Base-by-base conservation (phyloP, 1,140 invertebrate genomes). In the Triops longicaudatus region DNA sequence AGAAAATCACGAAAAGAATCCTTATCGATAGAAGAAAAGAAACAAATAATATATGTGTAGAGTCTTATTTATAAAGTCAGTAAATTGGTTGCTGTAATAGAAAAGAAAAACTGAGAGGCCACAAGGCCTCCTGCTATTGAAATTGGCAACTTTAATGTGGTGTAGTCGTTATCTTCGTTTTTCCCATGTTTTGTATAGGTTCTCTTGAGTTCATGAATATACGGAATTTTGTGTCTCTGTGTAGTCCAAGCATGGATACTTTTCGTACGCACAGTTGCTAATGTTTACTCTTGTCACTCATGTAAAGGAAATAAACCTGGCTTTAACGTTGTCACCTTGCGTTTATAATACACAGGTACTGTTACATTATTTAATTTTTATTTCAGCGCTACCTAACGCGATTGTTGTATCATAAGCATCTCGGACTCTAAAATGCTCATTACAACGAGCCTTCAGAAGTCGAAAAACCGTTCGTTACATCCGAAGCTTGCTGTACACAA, bases 201-300 rank as follows among this genome's bases (percentile, higher is more conserved):
- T 63, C 14, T 63, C 22, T 63, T 22, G 22, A 63, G 50, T 63
- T 63, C 22, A 22, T 63, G 50, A 63, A 63, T 63, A 9, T 63
- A 17, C 14, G 17, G 50, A 9, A 17, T 63, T n/a, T 63, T 63
- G 50, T 63, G 50, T 63, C 50, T 14, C 50, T 3, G 14, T 63
- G 50, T 63, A 63, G 50, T 63, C 44, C 44, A 12, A 63, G 44
- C 22, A 9, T 63, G 50, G 50, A 63, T 63, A 63, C 50, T 17
- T 63, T 63, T 63, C 50, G 50, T 63, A 63, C 50, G 50, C 50
- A 63, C 50, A 63, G 50, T 14, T 63, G 50, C 50, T 63, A 37
- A 63, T 63, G 50, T 63, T n/a, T 63, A 63, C 14, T 63, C 50
- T 63, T 17, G 50, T 63, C 50, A 63, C 50, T n/a, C 22, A 9